phyloP scores from a whole-genome alignment of 2,797 vertebrate genomes.

The Pitangus sulphuratus region DNA sequence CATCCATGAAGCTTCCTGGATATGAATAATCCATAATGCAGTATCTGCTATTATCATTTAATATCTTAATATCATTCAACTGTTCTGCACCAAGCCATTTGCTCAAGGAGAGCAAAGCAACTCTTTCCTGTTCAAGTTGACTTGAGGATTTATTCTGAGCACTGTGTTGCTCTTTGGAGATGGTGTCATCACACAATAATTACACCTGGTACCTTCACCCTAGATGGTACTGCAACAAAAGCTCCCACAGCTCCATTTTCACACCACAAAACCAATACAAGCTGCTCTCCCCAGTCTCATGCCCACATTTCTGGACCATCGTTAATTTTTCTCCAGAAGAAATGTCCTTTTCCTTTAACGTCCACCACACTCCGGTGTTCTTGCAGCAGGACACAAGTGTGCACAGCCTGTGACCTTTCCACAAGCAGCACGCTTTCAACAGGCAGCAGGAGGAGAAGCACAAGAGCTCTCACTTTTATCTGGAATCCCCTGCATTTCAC shows the following conservation, averaged over 20 bases:
- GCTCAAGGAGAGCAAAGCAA: not conserved
- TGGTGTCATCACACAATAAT: not conserved
- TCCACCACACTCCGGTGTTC: accelerated
- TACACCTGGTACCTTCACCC: not conserved
- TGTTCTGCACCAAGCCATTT: not conserved
- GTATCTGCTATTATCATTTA: not conserved
- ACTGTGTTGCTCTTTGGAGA: not conserved
- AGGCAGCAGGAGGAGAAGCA: not conserved
- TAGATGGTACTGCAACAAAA: not conserved
- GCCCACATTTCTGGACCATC: not conserved
- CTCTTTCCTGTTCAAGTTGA: not conserved
- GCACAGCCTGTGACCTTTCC: not conserved
- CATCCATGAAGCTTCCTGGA: not conserved
- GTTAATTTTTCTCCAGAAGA: not conserved
- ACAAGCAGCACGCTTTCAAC: not conserved
- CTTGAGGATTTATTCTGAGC: not conserved
- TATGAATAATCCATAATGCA: not conserved
- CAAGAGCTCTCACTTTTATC: not conserved
- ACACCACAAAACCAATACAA: not conserved
- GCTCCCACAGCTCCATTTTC: not conserved
- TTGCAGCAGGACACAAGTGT: not conserved
- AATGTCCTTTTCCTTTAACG: not conserved
- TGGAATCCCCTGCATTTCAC: not conserved
- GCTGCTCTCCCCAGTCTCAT: not conserved
- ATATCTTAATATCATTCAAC: accelerated